Evolutionary conservation across 2,797 vertebrate species (phyloP), one percentile per base, ranked within the genome.

Genomic region (Ambastaia sidthimunki): DNA sequence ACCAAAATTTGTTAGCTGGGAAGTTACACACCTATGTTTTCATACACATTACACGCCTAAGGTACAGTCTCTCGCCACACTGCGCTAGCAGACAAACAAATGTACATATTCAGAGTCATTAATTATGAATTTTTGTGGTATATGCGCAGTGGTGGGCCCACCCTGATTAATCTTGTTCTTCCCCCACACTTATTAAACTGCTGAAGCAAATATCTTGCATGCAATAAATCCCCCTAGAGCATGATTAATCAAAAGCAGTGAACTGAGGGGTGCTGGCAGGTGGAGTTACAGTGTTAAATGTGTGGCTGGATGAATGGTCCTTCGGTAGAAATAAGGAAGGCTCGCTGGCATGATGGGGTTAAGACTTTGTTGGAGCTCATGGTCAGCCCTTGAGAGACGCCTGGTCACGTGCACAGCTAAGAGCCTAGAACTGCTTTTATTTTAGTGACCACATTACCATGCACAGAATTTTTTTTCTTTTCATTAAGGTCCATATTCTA

Each of bases 121-220:
- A 91, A 94, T 94, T 94, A 90, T 91, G 85, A 85, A 82, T 73
- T 83, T 90, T 90, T 81, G 80, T 47, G 80, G 80, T 71, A 55
- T 84, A 86, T 90, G 88, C 86, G 85, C 88, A 82, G 82, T 83
- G 80, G 86, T 85, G 73, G 81, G 86, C 88, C 87, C 85, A 75
- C 80, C 88, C 89, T 93, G 93, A 94, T 95, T 94, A 94, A 95
- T 95, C 90, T 85, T 83, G 78, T 76, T 90, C 90, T 88, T 87
- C 89, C 89, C 87, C 88, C 89, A 87, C 89, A 88, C 92, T 94
- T 94, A 94, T 94, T 94, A 95, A 94, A 93, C 92, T 86, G 92
- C 93, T 93, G 93, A 93, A 93, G 93, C 92, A 94, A 94, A 93
- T 92, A 92, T 91, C 91, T 88, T 88, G 90, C 87, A 85, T 90